Conservation (phyloP, 2,797 vertebrate genomes). For the Xenops minutus region DNA sequence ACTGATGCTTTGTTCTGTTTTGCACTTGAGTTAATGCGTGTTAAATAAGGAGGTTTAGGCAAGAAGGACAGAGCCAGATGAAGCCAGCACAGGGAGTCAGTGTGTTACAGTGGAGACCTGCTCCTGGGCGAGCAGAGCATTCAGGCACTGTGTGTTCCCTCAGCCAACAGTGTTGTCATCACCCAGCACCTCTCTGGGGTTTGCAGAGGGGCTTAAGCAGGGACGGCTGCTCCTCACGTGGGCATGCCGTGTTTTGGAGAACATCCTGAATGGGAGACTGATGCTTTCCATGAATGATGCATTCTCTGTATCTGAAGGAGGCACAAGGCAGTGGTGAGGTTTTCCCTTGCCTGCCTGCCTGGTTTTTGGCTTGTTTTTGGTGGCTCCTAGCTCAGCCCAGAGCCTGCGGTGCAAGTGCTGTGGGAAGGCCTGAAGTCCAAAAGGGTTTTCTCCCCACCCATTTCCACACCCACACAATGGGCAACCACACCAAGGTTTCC, state of each 20-base stretch:
- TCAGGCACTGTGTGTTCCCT: background rate
- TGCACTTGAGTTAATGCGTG: background rate
- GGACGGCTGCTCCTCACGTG: accelerated
- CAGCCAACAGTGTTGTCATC: background rate
- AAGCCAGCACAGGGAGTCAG: background rate
- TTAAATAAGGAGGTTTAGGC: background rate
- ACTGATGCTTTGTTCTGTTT: accelerated
- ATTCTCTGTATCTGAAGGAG: background rate
- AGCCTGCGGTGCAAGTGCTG: background rate
- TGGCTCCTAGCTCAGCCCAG: background rate
- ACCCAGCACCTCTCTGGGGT: background rate
- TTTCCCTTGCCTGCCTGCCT: background rate
- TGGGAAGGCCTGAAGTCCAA: background rate
- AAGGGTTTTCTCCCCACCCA: background rate
- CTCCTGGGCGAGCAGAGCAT: background rate
- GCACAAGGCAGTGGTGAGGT: background rate
- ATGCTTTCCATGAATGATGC: background rate
- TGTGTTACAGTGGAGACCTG: background rate
- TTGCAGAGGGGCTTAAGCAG: background rate
- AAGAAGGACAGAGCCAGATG: background rate
- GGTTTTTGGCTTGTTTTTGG: background rate
- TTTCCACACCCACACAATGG: background rate
- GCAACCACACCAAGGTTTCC: conserved; percentile 26
- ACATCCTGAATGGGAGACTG: background rate
- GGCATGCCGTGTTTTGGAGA: background rate